phyloP scores from a whole-genome alignment of 2,888 invertebrate species.

The Cyclophora albipunctata region DNA sequence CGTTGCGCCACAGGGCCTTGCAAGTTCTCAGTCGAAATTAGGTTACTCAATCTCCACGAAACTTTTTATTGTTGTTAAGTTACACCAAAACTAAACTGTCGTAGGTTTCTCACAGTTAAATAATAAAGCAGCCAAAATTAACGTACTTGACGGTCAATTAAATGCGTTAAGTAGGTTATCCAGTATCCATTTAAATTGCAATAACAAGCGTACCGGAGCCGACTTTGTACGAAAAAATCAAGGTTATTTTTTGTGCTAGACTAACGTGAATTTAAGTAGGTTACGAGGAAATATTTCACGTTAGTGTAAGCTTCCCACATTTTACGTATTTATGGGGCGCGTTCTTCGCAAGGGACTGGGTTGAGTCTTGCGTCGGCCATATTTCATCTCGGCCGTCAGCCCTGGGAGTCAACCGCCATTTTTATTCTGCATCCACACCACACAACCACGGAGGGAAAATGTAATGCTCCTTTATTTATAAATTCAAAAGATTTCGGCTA shows the following conservation, averaged over 20 bases:
- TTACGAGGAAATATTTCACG: no score
- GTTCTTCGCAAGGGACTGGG: constrained; percentile 17
- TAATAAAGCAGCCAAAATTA: no score
- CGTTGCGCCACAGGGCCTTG: constrained; percentile 78
- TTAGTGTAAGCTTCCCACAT: not conserved
- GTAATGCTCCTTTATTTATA: constrained; percentile 29
- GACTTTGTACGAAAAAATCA: no score
- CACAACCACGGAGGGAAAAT: constrained; percentile 20
- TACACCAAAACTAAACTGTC: no score
- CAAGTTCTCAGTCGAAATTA: constrained; percentile 4
- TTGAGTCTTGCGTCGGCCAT: constrained; percentile 42
- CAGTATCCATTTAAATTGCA: no score
- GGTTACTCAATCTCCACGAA: constrained; percentile 3
- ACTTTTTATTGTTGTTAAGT: no score
- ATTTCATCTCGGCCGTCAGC: constrained; percentile 55
- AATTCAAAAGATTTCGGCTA: constrained; percentile 8
- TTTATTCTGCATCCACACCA: constrained; percentile 40
- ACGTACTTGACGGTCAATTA: no score
- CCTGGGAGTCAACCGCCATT: constrained; percentile 42
- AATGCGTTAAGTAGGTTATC: no score
- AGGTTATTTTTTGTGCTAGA: no score
- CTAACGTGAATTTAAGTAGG: no score
- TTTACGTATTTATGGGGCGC: constrained; percentile 1
- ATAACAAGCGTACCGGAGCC: no score
- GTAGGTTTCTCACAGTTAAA: no score